These are phyloP conservation scores for Harpalus rubripes DNA, from an alignment of 2,888 invertebrate species.

Conservation along the genomic window DNA sequence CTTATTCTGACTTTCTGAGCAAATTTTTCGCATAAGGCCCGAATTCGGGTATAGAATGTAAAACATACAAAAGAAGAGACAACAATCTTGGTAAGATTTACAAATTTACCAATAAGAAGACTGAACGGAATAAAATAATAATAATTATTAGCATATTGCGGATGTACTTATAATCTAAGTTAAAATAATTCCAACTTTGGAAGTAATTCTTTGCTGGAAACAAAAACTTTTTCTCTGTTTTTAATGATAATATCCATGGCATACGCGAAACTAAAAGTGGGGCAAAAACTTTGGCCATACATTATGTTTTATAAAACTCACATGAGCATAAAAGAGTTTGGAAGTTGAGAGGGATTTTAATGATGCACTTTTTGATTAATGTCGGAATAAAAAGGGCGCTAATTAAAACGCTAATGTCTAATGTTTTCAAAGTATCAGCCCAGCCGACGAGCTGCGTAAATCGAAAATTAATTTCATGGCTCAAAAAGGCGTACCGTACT, in stretches of 20 bases:
- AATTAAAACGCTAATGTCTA: constrained; percentile 61
- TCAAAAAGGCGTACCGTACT: constrained; percentile 42
- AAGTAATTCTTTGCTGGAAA: constrained; percentile 58
- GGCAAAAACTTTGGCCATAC: constrained; percentile 63
- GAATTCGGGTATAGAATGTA: no score
- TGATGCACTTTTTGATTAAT: constrained; percentile 62
- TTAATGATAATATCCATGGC: constrained; percentile 58
- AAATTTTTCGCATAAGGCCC: no score
- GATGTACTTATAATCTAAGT: constrained; percentile 54
- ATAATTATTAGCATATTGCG: constrained; percentile 15
- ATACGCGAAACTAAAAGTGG: constrained; percentile 59
- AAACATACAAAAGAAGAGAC: no score
- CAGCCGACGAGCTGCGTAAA: constrained; percentile 21
- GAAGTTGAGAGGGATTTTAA: constrained; percentile 56
- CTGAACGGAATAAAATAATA: not conserved
- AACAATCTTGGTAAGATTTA: no score
- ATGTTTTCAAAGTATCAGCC: constrained; percentile 41
- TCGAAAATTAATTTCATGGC: constrained; percentile 30
- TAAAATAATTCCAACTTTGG: constrained; percentile 63
- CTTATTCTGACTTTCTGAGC: no score
- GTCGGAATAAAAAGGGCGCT: constrained; percentile 58
- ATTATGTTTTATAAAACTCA: constrained; percentile 57
- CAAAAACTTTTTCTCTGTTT: constrained; percentile 52
- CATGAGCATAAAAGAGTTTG: constrained; percentile 52
- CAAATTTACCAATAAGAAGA: not conserved